These are phyloP conservation scores for Lasioglossum pauxillum DNA, from an alignment of 2,888 invertebrate species.

Conservation along the genomic window DNA sequence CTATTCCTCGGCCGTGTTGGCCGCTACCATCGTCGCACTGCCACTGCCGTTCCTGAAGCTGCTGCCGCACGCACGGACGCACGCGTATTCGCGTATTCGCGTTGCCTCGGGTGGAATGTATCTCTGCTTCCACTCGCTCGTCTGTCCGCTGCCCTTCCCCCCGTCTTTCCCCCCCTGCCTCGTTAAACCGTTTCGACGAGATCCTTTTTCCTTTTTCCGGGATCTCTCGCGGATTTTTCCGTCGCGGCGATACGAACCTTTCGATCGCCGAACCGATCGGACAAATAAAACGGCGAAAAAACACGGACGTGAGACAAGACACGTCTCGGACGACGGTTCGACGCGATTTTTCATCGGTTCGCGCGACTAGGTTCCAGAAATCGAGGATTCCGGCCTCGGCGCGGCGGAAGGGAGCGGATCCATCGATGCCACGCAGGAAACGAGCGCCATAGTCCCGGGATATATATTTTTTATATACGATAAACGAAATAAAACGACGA, in stretches of 20 bases:
- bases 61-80: slow-evolving; percentile 41
- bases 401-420: slow-evolving; percentile 26
- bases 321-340: not conserved
- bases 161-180: slow-evolving; percentile 23
- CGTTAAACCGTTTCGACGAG: slow-evolving; percentile 50
- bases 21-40: slow-evolving; percentile 29
- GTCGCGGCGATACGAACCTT: not conserved
- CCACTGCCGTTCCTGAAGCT: not conserved
- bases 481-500: slow-evolving; percentile 74
- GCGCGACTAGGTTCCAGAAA: not conserved
- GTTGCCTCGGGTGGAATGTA: slow-evolving; percentile 52
- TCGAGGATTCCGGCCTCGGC: not conserved
- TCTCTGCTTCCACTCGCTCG: slow-evolving; percentile 42
- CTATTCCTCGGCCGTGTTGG: slow-evolving; percentile 50
- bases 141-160: slow-evolving; percentile 19
- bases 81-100: slow-evolving; percentile 51
- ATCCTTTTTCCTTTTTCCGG: slow-evolving; percentile 1
- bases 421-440: slow-evolving; percentile 38
- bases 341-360: not conserved
- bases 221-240: not conserved
- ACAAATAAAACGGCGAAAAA: not conserved
- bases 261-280: not conserved
- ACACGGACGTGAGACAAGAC: not conserved
- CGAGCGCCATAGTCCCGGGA: slow-evolving; percentile 30
- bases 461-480: slow-evolving; percentile 63